Evolutionary conservation across 2,888 invertebrate species (phyloP), one percentile per base, ranked within the genome.

Genomic region (Axea sp.): DNA sequence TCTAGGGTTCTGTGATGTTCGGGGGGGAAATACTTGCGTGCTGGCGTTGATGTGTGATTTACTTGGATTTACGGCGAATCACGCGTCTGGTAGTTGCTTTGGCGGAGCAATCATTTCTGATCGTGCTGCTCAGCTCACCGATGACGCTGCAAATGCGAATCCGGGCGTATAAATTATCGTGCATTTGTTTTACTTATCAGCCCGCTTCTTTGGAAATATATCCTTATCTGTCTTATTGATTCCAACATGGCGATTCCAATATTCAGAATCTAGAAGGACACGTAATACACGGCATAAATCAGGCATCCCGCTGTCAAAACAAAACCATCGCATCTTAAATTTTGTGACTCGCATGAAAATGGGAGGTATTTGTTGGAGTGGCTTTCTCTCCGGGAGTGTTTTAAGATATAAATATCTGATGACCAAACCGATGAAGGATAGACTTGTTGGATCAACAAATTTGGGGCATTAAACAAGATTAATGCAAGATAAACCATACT

Each of bases 201-300:
- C 14, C 24, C 19, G 47, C 45, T 57, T 47, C 57, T 17, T 9
- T 11, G 17, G n/a, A 24, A 15, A 57, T 67, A 53, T 49, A 59
- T 60, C 9, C 33, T 53, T 45, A 64, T 71, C 51, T 59, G 43
- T 60, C 45, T 51, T 53, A 69, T 69, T 69, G 69, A 69, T 69
- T 69, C 49, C 43, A 45, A 37, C 41, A 41, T 37, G 51, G 69
- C 12, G 37, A 53, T 45, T 43, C 43, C 59, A 59, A 53, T 69
- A 69, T 60, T 60, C 45, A 51, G 41, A 49, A 59, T 57, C 59
- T 65, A 49, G 28, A 28, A 28, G 35, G 37, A 30, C n/a, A 11
- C 24, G 41, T 57, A 57, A 57, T 49, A 37, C 49, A 24, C 8
- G 14, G 19, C 33, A 67, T 67, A 57, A 67, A 67, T 67, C 67